Base-by-base conservation (phyloP, 2,113 vertebrate species). In the Lutjanus erythropterus region DNA sequence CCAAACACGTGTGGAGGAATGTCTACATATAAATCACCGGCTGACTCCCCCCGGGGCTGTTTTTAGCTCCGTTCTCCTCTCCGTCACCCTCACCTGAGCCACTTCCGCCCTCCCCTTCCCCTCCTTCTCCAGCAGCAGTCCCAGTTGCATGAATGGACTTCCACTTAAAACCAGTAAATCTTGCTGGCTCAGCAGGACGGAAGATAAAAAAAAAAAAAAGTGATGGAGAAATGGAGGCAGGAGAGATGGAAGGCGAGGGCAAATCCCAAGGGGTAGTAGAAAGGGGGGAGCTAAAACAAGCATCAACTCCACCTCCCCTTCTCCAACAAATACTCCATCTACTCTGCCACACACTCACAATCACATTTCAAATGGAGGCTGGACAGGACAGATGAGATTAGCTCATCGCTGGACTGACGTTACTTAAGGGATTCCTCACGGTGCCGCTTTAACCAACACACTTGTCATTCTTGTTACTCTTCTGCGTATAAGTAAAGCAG, bases 21-120 rank as follows among this genome's bases (percentile, higher is more conserved):
- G 78, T 87, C 81, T 74, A 83, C 71, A 69, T 65, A 88, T 91
- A 88, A 94, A 91, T 92, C 80, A 88, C 72, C 56, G 3, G 1
- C 21, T 5, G 18, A 46, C 56, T 35, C 65, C 53, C 58, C 56
- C 0, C 9, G 65, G 78, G 68, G 72, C 39, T 59, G 31, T 62
- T 85, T 78, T 71, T 21, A 70, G 79, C 55, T 6, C 66, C 68
- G 10, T 19, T 41, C 37, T 59, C 53, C 35, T 53, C 39, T 42
- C 39, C 35, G n/a, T 61, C 29, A 31, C 12, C 41, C 62, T 60
- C 37, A 67, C 76, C 72, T 56, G 55, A 56, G 33, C 25, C 37
- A 12, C 42, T 52, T 3, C 9, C n/a, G 18, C n/a, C 23, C 6
- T 42, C 35, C 25, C 21, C 9, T 7, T 6, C 5, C 31, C 33